Evolutionary conservation across 2,797 vertebrate genomes (phyloP), one percentile per base, ranked within the genome.

Genomic region (Picus viridis): DNA sequence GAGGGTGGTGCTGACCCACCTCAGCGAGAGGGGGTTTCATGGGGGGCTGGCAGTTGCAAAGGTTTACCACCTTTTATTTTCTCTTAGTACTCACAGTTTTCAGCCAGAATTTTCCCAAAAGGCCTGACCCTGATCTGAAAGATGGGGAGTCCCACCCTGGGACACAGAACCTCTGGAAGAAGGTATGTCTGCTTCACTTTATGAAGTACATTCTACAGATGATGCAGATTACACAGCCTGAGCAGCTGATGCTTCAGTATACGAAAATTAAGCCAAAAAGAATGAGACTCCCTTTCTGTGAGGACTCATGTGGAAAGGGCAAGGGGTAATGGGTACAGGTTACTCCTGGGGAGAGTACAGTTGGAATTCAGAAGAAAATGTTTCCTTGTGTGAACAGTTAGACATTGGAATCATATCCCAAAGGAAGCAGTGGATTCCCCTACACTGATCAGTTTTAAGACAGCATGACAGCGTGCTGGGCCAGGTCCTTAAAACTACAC

Each of bases 11-110:
- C 63, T 3, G 64, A 26, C 41, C 18, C 32, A 3, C 58, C 63
- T 6, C 65, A 2, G 88, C 2, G 10, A 36, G 32, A 10, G 54
- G 15, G 41, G 27, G 2, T 6, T 14, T 22, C 0, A 2, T 5
- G 18, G 9, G 9, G 14, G 2, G 0, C 56, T 2, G 22, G 1
- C 29, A 6, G 0, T 2, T 3, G 54, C 8, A 1, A 13, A 2
- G 30, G 3, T 6, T 26, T 5, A 18, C 20, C 7, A 4, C 8
- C 2, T 20, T 30, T 27, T 8, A 9, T 1, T 2, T 16, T 6
- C 11, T 9, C 27, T 27, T 23, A 29, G 20, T 20, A 3, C 29
- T 15, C 14, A 6, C 9, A 3, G 23, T 22, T 83, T 61, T 56
- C 59, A 20, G 43, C 9, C 61, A 27, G 39, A 54, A 49, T 22